A percentile compares a stretch with the other conserved stretches of the same genome.
Conservation (phyloP, 1,140 invertebrate genomes). For the Musca vetustissima region DNA sequence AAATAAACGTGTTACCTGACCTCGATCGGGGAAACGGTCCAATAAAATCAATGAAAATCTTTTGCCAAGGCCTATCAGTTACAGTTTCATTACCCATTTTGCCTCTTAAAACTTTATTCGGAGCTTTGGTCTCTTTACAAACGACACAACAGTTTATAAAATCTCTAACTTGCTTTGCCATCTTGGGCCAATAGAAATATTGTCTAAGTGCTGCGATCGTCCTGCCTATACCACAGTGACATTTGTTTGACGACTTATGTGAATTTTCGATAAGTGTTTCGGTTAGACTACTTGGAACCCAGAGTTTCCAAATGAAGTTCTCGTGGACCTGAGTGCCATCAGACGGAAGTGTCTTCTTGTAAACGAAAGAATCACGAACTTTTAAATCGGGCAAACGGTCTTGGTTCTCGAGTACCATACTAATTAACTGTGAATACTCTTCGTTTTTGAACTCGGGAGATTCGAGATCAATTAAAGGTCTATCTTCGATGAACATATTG, state of each 20-base stretch:
- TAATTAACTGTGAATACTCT: background rate
- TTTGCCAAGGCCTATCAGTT: conserved; percentile 27
- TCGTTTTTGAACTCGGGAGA: background rate
- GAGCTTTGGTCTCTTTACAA: background rate
- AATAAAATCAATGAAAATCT: conserved; percentile 27
- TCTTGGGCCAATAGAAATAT: background rate
- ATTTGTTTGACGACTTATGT: background rate
- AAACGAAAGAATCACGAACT: background rate
- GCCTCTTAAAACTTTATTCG: background rate
- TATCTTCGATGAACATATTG: background rate
- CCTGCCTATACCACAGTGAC: background rate
- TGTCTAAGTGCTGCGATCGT: background rate
- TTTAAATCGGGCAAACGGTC: background rate
- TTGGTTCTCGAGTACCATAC: background rate
- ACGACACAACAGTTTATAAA: background rate
- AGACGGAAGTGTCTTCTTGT: background rate
- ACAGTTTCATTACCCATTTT: conserved; percentile 3
- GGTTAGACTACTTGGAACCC: background rate
- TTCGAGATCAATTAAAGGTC: background rate
- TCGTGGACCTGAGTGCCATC: background rate
- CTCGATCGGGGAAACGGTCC: background rate
- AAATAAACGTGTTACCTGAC: background rate
- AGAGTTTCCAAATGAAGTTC: conserved; percentile 5
- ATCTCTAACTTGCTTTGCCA: background rate
- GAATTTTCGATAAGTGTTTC: no score